These are phyloP conservation scores for Mactra quadrangularis DNA, from an alignment of 1,140 invertebrate genomes.

Conservation along the genomic window DNA sequence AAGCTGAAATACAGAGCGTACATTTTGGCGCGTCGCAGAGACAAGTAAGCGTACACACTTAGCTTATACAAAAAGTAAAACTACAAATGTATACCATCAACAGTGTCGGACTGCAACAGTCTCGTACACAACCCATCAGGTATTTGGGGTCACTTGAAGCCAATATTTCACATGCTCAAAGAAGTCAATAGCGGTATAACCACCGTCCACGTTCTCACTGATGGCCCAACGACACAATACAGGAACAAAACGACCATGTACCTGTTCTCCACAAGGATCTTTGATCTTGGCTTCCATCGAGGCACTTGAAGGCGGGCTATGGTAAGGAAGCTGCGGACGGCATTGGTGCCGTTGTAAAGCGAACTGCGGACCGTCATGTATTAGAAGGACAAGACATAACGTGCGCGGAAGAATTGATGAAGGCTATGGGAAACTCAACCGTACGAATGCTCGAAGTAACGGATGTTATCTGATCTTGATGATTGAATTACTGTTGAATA, in stretches of 20 bases:
- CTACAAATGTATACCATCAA: not conserved
- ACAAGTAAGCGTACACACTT: not conserved
- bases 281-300: not conserved
- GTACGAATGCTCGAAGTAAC: no score
- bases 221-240: slow-evolving; percentile 19
- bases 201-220: not conserved
- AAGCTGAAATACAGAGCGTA: slow-evolving; percentile 5
- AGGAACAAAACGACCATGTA: not conserved
- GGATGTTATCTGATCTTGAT: slow-evolving; percentile 1
- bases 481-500: slow-evolving; percentile 1
- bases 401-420: no score
- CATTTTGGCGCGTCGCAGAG: slow-evolving; percentile 8
- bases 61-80: not conserved
- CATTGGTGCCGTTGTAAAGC: slow-evolving; percentile 8
- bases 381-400: not conserved
- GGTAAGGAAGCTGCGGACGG: no score
- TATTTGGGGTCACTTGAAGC: not conserved
- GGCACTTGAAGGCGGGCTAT: not conserved
- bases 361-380: not conserved
- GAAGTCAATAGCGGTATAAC: not conserved
- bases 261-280: not conserved
- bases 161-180: not conserved
- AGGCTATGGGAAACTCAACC: no score
- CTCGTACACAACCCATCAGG: not conserved
- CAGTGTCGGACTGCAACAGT: not conserved